A percentile compares a stretch with the other conserved stretches of the same genome.
Conservation (phyloP, 2,888 invertebrate species). For the Polydrusus pterygomalis region DNA sequence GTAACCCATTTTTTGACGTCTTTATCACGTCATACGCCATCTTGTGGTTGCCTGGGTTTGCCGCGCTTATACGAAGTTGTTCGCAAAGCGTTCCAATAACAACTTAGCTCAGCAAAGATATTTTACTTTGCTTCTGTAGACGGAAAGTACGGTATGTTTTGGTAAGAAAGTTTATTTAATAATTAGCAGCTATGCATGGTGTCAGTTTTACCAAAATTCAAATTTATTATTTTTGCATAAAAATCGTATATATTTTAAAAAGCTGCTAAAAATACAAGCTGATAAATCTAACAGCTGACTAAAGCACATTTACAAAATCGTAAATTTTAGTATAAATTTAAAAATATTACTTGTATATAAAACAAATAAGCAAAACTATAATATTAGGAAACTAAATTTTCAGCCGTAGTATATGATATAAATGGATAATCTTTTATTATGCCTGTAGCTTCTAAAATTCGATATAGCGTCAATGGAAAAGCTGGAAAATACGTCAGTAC, state of each 20-base stretch:
- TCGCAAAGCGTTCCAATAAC: too few species aligned
- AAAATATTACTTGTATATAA: conserved; percentile 11
- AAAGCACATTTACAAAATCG: conserved; percentile 1
- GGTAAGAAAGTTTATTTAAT: too few species aligned
- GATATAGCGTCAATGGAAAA: conserved; percentile 67
- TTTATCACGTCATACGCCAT: too few species aligned
- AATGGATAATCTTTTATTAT: conserved; percentile 68
- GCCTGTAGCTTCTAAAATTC: conserved; percentile 67
- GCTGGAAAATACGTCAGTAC: conserved; percentile 67
- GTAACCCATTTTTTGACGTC: too few species aligned
- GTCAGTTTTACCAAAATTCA: too few species aligned
- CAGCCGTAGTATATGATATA: conserved; percentile 60
- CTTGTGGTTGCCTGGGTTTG: too few species aligned
- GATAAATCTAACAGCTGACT: background rate
- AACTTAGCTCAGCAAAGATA: too few species aligned
- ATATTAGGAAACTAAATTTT: conserved; percentile 36
- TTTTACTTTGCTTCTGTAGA: too few species aligned
- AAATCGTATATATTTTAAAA: conserved; percentile 9
- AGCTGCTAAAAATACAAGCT: background rate
- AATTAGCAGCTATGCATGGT: too few species aligned
- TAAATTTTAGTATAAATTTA: conserved; percentile 10
- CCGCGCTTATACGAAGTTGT: too few species aligned
- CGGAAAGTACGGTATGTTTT: too few species aligned
- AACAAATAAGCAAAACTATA: conserved; percentile 15
- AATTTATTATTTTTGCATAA: too few species aligned